A percentile compares a stretch with the other conserved stretches of the same genome.
phyloP scores from a whole-genome alignment of 2,113 vertebrate species.

The Microtus oregoni region DNA sequence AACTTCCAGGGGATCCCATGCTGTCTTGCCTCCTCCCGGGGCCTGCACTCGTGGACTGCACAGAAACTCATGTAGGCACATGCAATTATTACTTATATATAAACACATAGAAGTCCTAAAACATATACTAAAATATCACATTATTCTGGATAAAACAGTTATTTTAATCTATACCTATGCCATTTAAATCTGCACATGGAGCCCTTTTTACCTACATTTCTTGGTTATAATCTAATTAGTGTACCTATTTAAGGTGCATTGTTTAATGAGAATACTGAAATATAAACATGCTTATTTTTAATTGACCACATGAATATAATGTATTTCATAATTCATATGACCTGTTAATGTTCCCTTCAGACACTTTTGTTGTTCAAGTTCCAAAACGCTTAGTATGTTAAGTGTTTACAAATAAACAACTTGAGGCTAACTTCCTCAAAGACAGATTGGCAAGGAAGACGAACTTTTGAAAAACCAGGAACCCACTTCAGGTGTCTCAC shows the following conservation, averaged over 20 bases:
- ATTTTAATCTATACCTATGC: not conserved
- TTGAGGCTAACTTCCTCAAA: not conserved
- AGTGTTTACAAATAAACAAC: not conserved
- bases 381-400: not conserved
- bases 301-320: not conserved
- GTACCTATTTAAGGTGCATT: not conserved
- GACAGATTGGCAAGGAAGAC: not conserved
- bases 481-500: not conserved
- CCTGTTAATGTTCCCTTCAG: not conserved
- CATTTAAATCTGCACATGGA: not conserved
- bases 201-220: not conserved
- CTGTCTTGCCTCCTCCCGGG: not conserved
- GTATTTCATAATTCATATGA: not conserved
- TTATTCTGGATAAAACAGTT: not conserved
- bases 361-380: not conserved
- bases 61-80: too few species aligned
- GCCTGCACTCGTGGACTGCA: not conserved
- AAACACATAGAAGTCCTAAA: not conserved
- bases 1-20: not conserved
- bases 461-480: not conserved
- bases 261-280: conserved; percentile 20
- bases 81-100: not conserved
- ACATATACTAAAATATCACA: conserved; percentile 1
- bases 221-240: conserved; percentile 15
- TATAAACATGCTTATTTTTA: not conserved